phyloP scores from a whole-genome alignment of 35 echinoderm and acorn worm genomes.

The Ophiothrix spiculata region DNA sequence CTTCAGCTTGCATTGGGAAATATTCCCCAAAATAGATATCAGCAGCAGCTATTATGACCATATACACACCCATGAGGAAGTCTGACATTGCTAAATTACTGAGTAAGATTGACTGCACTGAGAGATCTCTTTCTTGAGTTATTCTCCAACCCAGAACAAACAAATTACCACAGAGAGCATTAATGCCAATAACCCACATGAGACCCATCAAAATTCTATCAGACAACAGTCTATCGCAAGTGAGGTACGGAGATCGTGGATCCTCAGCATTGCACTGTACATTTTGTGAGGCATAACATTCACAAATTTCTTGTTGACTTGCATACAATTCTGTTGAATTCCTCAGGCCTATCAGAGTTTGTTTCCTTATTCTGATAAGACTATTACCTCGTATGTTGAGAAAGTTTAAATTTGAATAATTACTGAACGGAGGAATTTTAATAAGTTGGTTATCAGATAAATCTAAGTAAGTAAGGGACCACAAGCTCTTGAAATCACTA shows the following conservation, averaged over 20 bases:
- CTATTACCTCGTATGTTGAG: not conserved
- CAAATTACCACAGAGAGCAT: constrained; percentile 8
- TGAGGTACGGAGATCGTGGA: not conserved
- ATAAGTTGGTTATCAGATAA: not conserved
- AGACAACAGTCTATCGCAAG: not conserved
- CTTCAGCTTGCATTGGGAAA: constrained; percentile 3
- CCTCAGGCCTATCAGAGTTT: not conserved
- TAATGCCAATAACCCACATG: constrained; percentile 20
- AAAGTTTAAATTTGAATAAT: not conserved
- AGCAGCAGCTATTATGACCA: constrained; percentile 35
- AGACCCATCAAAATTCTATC: not conserved
- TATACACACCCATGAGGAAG: constrained; percentile 49
- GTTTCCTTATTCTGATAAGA: not conserved
- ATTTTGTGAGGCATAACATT: not conserved
- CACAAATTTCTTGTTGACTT: constrained; percentile 6
- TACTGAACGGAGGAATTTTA: not conserved
- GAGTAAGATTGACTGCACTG: constrained; percentile 17
- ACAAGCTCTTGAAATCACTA: not conserved
- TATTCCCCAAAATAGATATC: constrained; percentile 32
- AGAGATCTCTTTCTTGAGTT: not conserved
- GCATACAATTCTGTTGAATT: not conserved
- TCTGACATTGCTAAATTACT: constrained; percentile 47
- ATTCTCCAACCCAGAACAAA: not conserved
- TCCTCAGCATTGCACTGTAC: not conserved
- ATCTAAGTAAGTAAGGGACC: not conserved